A percentile compares a stretch with the other conserved stretches of the same genome.
These are phyloP conservation scores for Periplaneta americana DNA, from an alignment of 1,140 invertebrate genomes.

Conservation along the genomic window DNA sequence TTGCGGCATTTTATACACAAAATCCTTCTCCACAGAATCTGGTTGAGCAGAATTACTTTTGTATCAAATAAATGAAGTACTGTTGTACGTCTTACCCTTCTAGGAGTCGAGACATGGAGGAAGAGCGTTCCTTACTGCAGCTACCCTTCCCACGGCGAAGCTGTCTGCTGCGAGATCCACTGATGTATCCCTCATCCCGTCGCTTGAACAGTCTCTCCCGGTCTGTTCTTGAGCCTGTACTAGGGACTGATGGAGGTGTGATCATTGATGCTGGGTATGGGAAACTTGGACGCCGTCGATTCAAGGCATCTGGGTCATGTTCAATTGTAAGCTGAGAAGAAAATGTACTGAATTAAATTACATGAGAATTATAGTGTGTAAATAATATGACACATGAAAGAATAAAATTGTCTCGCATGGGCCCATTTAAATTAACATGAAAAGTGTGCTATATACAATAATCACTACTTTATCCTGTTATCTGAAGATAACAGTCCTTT, in stretches of 20 bases:
- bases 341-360: background rate
- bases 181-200: conserved; percentile 57
- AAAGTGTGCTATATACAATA: no score
- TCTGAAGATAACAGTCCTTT: no score
- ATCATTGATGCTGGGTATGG: conserved; percentile 23
- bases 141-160: conserved; percentile 35
- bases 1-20: no score
- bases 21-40: no score
- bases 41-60: no score
- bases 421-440: no score
- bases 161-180: conserved; percentile 45
- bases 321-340: conserved; percentile 70
- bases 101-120: conserved; percentile 77
- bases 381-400: no score
- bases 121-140: conserved; percentile 65
- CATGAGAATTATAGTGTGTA: background rate
- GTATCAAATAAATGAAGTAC: no score
- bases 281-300: conserved; percentile 38
- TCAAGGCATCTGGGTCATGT: conserved; percentile 74
- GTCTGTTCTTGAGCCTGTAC: conserved; percentile 1
- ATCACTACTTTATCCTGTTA: no score
- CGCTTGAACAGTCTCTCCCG: conserved; percentile 35
- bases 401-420: no score
- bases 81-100: conserved; percentile 70
- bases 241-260: background rate